Base-by-base conservation (phyloP, 2,797 vertebrate species). In the Lutjanus argentimaculatus region DNA sequence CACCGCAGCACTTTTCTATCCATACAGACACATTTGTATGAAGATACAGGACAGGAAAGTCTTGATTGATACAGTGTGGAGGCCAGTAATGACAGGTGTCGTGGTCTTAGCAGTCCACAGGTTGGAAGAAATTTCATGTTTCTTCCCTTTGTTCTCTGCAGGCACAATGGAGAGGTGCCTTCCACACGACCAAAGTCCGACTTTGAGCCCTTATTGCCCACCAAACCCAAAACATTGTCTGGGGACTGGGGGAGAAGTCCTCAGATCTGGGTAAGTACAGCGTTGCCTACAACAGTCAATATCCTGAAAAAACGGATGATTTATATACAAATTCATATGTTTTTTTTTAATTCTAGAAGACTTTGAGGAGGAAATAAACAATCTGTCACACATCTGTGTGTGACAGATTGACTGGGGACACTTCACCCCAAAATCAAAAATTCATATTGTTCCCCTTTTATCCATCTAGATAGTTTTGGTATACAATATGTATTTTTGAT, bases 81-180 rank as follows among this genome's bases (percentile, higher is more conserved):
- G 21, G 52, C 57, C 6, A 12, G 8, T 48, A 42, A 12, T 51
- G 40, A 30, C 7, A 9, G 19, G 11, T 51, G 69, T 21, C 2
- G 0, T 45, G 11, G 17, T 13, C 7, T 53, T 45, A 30, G 40
- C 12, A 15, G 11, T 48, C 16, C 8, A 64, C 36, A 19, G 5
- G 8, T 25, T 21, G 16, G 1, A 53, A 21, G 10, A 25, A 36
- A 36, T 36, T 12, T 43, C 13, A 16, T 13, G 0, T 22, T 25
- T 63, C 40, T 14, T 8, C 4, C 6, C 0, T 11, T 45, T 71
- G 6, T 43, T 46, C 42, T 13, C 12, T 59, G 53, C 82, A 99
- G 98, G 77, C 93, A 97, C 84, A 98, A 99, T 91, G 98, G 97
- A 88, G 98, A 99, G 88, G 72, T 97, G 90, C 93, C 96, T 93